Percentiles rank a stretch among this genome's conserved stretches.
These are phyloP conservation scores for Drosophila atripex DNA, from an alignment of 2,888 invertebrate genomes.

Conservation along the genomic window DNA sequence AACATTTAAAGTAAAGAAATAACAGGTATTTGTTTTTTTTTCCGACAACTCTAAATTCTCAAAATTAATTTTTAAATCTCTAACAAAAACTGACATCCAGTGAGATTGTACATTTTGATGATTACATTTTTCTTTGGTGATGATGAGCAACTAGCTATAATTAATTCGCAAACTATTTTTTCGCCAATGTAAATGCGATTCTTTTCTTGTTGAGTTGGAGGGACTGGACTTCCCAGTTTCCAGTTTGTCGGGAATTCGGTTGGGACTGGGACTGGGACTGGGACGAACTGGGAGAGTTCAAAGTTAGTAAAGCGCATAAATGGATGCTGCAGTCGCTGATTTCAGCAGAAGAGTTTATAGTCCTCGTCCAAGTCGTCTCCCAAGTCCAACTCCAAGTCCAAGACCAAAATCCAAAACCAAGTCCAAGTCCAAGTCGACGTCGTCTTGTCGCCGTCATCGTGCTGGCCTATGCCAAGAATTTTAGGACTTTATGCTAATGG, in stretches of 20 bases:
- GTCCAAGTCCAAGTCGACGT: slow-evolving; percentile 28
- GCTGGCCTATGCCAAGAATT: slow-evolving; percentile 41
- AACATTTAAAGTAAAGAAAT: not conserved
- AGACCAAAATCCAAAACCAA: not conserved
- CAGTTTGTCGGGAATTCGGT: slow-evolving; percentile 51
- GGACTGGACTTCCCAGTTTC: slow-evolving; percentile 41
- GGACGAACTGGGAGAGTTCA: slow-evolving; percentile 40
- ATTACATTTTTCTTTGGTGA: not conserved
- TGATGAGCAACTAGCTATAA: not conserved
- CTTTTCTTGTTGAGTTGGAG: slow-evolving; percentile 4
- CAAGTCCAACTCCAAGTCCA: slow-evolving; percentile 5
- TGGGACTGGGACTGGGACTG: not conserved
- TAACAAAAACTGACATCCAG: not conserved
- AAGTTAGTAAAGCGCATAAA: slow-evolving; percentile 57
- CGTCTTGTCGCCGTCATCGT: slow-evolving; percentile 50
- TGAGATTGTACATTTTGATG: not conserved
- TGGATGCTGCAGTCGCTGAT: slow-evolving; percentile 50
- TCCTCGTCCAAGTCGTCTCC: slow-evolving; percentile 25
- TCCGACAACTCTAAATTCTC: not conserved
- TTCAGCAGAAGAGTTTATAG: slow-evolving; percentile 49
- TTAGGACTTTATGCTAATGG: slow-evolving; percentile 64
- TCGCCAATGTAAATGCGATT: not conserved
- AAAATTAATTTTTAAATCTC: not conserved
- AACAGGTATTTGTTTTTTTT: not conserved
- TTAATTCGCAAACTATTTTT: slow-evolving; percentile 2